Evolutionary conservation across 2,113 vertebrate genomes (phyloP), one percentile per base, ranked within the genome.

Genomic region (Calidris pygmaea): DNA sequence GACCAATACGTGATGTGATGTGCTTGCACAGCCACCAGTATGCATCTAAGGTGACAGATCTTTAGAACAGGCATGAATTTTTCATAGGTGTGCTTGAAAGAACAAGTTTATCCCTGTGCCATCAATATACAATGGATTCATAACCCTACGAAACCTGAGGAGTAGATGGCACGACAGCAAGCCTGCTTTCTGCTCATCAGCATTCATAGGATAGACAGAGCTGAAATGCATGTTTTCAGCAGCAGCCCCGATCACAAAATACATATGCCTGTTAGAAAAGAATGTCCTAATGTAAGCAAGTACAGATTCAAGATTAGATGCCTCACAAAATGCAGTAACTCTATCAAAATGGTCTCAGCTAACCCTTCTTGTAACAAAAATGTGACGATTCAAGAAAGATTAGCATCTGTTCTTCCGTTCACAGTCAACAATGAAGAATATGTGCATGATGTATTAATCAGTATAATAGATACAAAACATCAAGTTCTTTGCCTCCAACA

Each of bases 81-180:
- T 96, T 95, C 76, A 92, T 53, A 80, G 43, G 29, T 52, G 72
- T 60, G 85, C 78, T 80, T 68, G 63, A 91, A 88, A 29, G 72
- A 97, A 85, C 52, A 74, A 86, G 47, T 73, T 93, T 96, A 94
- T 85, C 73, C 73, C 60, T 34, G 48, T 89, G 80, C 81, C 94
- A 96, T 94, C 92, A 92, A 84, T 87, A 87, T 78, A 95, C 77
- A 93, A 60, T 50, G n/a, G 65, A 94, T 65, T 82, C 80, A 76
- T 4, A 92, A 83, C 60, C 43, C 45, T 37, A 68, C 48, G 77
- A 96, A 96, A 89, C 30, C 53, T 12, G 29, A 83, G 55, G 16
- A 72, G 50, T 4, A 60, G 83, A 84, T 2, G 2, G 45, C 56
- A 92, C 67, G 59, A 68, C 73, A 67, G 56, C 37, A 96, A 96